phyloP scores from a whole-genome alignment of 2,797 vertebrate species.

The Enteromius trimaculatus region DNA sequence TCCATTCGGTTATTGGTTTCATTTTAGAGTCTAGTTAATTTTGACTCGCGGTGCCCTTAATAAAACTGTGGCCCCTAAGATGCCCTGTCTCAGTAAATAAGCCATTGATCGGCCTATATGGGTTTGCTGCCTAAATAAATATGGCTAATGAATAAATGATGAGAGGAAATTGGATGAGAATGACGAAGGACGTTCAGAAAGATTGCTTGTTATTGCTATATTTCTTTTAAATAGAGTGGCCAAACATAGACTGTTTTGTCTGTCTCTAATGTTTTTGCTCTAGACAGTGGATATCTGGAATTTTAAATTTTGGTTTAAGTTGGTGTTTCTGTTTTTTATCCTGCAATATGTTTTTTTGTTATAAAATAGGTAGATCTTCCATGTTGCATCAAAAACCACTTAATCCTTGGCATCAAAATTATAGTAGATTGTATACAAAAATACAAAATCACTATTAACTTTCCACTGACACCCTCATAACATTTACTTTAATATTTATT shows the following conservation, averaged over 20 bases:
- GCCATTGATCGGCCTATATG: slow-evolving; percentile 72
- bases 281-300: background rate
- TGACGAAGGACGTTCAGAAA: slow-evolving; percentile 50
- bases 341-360: too few relatives aligned
- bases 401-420: background rate
- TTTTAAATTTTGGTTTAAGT: background rate
- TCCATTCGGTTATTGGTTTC: slow-evolving; percentile 66
- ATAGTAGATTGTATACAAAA: background rate
- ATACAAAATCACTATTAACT: background rate
- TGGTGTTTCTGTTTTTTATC: background rate
- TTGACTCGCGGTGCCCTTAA: slow-evolving; percentile 47
- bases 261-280: background rate
- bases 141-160: slow-evolving; percentile 78
- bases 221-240: background rate
- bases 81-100: slow-evolving; percentile 69
- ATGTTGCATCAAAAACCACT: background rate
- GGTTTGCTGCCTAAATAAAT: slow-evolving; percentile 72
- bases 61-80: slow-evolving; percentile 38
- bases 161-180: slow-evolving; percentile 71
- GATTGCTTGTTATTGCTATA: slow-evolving; percentile 37
- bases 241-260: slow-evolving; percentile 9
- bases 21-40: slow-evolving; percentile 67
- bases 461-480: background rate
- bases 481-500: background rate
- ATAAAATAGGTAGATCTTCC: background rate